Conservation (phyloP, 2,113 vertebrate species). For the Phocoena phocoena region DNA sequence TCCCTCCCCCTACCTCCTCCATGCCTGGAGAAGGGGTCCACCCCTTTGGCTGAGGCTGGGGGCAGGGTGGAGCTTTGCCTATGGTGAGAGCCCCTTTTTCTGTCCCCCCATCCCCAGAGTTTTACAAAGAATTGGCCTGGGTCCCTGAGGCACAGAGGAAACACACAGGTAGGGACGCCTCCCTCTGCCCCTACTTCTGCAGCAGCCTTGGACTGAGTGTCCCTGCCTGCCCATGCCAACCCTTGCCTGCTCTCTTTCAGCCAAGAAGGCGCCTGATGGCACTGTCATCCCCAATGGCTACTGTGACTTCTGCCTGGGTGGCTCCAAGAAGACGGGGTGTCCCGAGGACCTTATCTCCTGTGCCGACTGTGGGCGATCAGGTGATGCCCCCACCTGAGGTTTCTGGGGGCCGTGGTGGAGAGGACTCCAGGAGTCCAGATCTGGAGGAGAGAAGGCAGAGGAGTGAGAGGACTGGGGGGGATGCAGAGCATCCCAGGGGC, state of each 20-base stretch:
- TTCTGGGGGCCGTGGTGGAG: neutral
- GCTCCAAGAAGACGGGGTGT: slow-evolving; percentile 95
- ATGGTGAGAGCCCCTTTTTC: slow-evolving; percentile 69
- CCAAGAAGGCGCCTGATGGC: slow-evolving; percentile 94
- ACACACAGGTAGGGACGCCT: slow-evolving; percentile 82
- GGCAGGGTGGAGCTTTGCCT: slow-evolving; percentile 57
- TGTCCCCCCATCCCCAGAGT: slow-evolving; percentile 76
- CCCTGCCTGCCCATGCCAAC: neutral
- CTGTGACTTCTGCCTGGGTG: slow-evolving; percentile 96
- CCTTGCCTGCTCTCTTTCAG: slow-evolving; percentile 81
- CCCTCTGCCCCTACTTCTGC: neutral
- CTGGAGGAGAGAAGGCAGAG: neutral
- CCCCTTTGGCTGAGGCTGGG: slow-evolving; percentile 38
- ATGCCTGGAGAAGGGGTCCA: neutral
- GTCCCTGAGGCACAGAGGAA: slow-evolving; percentile 84
- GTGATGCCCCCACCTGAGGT: slow-evolving; percentile 78
- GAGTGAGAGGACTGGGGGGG: neutral
- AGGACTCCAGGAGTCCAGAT: neutral
- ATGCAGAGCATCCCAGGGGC: neutral
- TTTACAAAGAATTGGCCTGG: slow-evolving; percentile 86
- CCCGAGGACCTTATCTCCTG: slow-evolving; percentile 97
- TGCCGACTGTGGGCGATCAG: slow-evolving; percentile 95
- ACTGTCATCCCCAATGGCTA: slow-evolving; percentile 95
- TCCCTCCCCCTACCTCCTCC: neutral
- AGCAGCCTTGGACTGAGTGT: neutral